Evolutionary conservation across 2,113 vertebrate genomes (phyloP).

Genomic region (Phyllostomus hastatus): DNA sequence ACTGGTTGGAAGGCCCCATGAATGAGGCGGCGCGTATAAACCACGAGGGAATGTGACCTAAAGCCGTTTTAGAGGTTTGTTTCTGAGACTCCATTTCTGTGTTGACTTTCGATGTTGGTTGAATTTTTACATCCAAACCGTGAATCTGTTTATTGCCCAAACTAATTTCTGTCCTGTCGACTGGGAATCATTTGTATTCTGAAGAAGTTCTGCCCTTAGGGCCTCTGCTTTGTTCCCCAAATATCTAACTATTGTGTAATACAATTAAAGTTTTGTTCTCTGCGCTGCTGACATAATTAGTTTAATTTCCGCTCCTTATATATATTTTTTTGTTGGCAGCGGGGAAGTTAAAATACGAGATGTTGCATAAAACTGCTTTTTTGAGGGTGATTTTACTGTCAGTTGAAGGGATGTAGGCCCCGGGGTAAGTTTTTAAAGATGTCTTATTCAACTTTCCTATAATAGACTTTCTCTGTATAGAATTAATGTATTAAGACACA

Average conservation of each 20-base stretch:
- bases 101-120: constrained; percentile 11
- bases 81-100: constrained; percentile 32
- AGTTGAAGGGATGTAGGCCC: constrained; percentile 62
- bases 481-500: constrained; percentile 69
- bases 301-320: constrained; percentile 73
- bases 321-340: constrained; percentile 65
- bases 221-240: constrained; percentile 61
- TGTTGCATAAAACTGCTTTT: constrained; percentile 66
- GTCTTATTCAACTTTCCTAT: constrained; percentile 68
- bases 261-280: constrained; percentile 76
- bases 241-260: constrained; percentile 66
- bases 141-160: constrained; percentile 42
- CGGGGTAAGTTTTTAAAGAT: constrained; percentile 65
- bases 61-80: neutral
- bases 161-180: constrained; percentile 64
- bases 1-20: constrained; percentile 40
- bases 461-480: constrained; percentile 65
- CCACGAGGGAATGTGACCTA: neutral
- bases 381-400: constrained; percentile 68
- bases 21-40: constrained; percentile 58
- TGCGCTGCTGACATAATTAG: constrained; percentile 70
- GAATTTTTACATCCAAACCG: constrained; percentile 40
- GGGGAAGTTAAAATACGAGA: constrained; percentile 73
- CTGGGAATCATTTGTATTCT: constrained; percentile 70
- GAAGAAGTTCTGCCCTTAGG: constrained; percentile 59